Evolutionary conservation across 2,113 vertebrate species (phyloP).

Genomic region (Phalacrocorax carbo): DNA sequence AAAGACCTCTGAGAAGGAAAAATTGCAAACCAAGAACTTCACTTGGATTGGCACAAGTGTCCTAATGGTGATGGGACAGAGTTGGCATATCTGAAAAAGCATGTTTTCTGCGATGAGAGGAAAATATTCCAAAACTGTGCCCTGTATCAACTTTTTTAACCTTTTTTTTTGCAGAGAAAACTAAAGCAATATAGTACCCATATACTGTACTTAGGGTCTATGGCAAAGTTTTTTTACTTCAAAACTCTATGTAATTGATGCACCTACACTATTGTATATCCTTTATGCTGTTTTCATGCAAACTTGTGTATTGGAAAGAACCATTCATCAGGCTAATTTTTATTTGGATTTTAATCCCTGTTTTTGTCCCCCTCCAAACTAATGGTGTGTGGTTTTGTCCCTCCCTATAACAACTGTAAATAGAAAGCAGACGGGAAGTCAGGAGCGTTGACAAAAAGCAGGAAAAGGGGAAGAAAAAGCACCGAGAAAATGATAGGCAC

Average conservation of each 20-base stretch:
- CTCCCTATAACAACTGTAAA: slow-evolving; percentile 33
- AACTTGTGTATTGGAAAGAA: not conserved
- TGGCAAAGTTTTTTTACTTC: not conserved
- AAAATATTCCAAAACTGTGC: not conserved
- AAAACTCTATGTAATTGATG: not conserved
- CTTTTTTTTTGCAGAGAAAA: not conserved
- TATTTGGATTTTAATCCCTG: not conserved
- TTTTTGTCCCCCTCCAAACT: not conserved
- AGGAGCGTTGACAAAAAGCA: slow-evolving; percentile 35
- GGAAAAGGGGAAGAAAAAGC: slow-evolving; percentile 52
- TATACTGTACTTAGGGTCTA: not conserved
- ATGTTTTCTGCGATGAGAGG: not conserved
- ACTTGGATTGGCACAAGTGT: not conserved
- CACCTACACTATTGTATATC: not conserved
- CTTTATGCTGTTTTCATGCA: not conserved
- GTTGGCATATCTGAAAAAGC: not conserved
- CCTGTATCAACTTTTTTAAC: not conserved
- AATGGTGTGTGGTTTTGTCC: not conserved
- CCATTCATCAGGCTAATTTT: not conserved
- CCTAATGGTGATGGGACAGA: not conserved
- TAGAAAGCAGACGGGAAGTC: slow-evolving; percentile 50
- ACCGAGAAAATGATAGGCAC: slow-evolving; percentile 3
- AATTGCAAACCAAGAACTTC: not conserved
- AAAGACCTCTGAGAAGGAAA: not conserved
- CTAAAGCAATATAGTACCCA: not conserved